Evolutionary conservation across 2,113 vertebrate genomes (phyloP), one percentile per base, ranked within the genome.

Genomic region (Carollia perspicillata): DNA sequence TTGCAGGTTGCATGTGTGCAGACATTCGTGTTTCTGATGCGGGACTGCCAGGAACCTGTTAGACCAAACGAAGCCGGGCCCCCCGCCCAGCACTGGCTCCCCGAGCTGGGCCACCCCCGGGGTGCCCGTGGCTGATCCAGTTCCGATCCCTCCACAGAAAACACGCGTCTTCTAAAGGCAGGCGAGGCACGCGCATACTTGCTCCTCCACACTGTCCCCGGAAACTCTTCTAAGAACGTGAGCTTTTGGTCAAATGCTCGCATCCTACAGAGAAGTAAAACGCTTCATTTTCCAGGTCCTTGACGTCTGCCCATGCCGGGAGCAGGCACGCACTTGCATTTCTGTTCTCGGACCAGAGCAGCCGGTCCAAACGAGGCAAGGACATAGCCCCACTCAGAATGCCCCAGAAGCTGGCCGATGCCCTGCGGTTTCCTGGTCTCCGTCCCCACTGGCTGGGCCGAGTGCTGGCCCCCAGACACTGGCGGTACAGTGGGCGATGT

Each of bases 341-440:
- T 89, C 74, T 23, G 37, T 78, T 44, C 95, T 93, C 75, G 51
- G 79, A 93, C 20, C 85, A 20, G 71, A 60, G 44, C 69, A n/a
- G 33, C 58, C 66, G 4, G 5, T 28, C 51, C 42, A 79, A 74
- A n/a, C 23, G 30, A 90, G 49, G 71, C 20, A 40, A 66, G 47
- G 55, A 58, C 33, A 81, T 26, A 84, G 23, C 11, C 18, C 53
- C 20, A 8, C 44, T 26, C 51, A 26, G 58, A 65, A 47, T 30
- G 49, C 16, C 47, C 92, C 47, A 17, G 78, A 92, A 69, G 58
- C 9, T 28, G n/a, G 18, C 49, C 11, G 49, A 20, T 17, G 6
- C 11, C 37, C 66, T 23, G 9, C 8, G 3, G 17, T 33, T 92
- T 35, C 17, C 22, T 16, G 4, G 53, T 69, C 71, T 16, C 80